A percentile compares a stretch with the other conserved stretches of the same genome.
These are phyloP conservation scores for Gymnobelideus leadbeateri DNA, from an alignment of 2,113 vertebrate species.

Conservation along the genomic window DNA sequence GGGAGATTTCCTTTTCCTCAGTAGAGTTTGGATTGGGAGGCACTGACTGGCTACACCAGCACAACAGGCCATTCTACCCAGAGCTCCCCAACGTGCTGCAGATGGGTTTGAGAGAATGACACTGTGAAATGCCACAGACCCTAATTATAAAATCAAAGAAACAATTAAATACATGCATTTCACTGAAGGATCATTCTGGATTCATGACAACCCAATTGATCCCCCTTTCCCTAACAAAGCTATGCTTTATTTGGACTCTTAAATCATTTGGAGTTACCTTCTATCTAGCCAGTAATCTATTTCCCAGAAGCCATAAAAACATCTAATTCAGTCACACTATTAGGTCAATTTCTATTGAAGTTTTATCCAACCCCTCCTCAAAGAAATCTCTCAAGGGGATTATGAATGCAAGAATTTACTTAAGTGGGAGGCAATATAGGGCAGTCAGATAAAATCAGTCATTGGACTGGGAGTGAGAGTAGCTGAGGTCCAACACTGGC, in stretches of 20 bases:
- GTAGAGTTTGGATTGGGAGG: not conserved
- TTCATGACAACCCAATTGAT: constrained; percentile 4
- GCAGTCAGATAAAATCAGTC: not conserved
- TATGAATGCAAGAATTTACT: not conserved
- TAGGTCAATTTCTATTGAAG: constrained; percentile 22
- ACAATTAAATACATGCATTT: constrained; percentile 42
- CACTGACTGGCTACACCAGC: not conserved
- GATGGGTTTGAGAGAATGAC: constrained; percentile 10
- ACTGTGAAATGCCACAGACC: not conserved
- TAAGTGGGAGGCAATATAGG: not conserved
- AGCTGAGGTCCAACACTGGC: not conserved
- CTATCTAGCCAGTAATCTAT: not conserved
- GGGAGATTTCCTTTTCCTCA: not conserved
- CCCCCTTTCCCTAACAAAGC: not conserved
- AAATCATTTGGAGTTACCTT: constrained; percentile 20
- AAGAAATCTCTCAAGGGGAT: not conserved
- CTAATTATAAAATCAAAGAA: constrained; percentile 32
- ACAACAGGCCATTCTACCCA: not conserved
- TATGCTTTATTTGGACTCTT: constrained; percentile 30
- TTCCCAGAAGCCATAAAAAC: not conserved
- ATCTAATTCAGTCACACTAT: not conserved
- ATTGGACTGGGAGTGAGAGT: not conserved
- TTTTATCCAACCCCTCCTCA: not conserved
- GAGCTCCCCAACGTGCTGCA: not conserved
- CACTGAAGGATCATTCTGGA: constrained; percentile 1